Base-by-base conservation (phyloP, 2,888 invertebrate species). In the Dascillus cervinus region DNA sequence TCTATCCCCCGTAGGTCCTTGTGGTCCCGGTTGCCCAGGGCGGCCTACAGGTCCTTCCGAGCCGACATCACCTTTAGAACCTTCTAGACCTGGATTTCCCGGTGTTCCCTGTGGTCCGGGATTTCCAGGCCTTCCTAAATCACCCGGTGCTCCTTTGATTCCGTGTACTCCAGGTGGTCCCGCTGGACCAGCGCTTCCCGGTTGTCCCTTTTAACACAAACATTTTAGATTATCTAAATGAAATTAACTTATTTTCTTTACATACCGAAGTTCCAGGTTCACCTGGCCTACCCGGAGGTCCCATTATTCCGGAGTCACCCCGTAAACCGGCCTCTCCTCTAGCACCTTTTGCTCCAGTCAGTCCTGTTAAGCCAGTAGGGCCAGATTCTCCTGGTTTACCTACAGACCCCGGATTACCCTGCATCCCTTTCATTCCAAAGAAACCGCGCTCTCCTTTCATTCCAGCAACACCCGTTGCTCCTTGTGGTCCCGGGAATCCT, bases 371-470 rank as follows among this genome's bases (percentile, higher is more conserved):
- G 2, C 86, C 86, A 4, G 73, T 62, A 29, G 71, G 64, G 26
- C 83, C 83, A 11, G 70, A 60, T 1, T 82, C 82, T 28, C 84
- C 85, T 52, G 84, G 86, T 52, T 85, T 84, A 12, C 86, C 87
- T 11, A 76, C 71, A 40, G 83, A 65, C 15, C 86, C 86, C 3
- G 77, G 57, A 39, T 84, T 72, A 25, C 85, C 86, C 1, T 79
- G 74, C 19, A 75, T 73, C 2, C 85, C 85, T 33, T 73, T 67
- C 56, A 82, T 82, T 3, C 85, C 84, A 1, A 75, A 60, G 1
- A 75, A 54, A 22, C 72, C 78, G 52, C 75, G 73, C 2, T 71
- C 67, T 13, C 79, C 79, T 41, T 68, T 64, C 47, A 77, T 75
- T 8, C 75, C 75, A 26, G 59, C 49, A 1, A 71, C 71, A n/a